These are phyloP conservation scores for Psephotus haematonotus DNA, from an alignment of 2,113 vertebrate genomes.

Conservation along the genomic window DNA sequence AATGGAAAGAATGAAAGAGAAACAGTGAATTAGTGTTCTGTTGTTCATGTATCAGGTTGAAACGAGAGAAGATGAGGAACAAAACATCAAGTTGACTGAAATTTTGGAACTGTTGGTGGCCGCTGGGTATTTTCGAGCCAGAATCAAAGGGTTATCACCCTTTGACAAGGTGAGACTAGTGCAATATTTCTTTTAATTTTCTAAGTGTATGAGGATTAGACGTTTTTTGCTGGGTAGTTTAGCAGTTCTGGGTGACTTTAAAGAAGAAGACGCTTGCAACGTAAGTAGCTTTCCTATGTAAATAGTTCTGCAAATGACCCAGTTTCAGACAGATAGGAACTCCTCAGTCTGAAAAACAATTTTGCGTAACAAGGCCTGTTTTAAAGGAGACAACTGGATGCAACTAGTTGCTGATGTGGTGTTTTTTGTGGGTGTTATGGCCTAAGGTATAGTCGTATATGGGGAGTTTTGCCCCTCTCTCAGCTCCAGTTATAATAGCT, in stretches of 20 bases:
- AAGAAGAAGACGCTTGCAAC: neutral
- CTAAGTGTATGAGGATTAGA: neutral
- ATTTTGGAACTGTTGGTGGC: conserved; percentile 96
- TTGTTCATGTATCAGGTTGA: conserved; percentile 83
- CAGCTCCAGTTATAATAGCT: neutral
- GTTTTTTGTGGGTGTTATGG: neutral
- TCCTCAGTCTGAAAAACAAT: neutral
- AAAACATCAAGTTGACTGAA: conserved; percentile 89
- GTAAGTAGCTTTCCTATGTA: neutral
- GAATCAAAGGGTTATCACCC: conserved; percentile 94
- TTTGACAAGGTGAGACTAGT: conserved; percentile 89
- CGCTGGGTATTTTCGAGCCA: conserved; percentile 95
- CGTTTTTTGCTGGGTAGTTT: neutral
- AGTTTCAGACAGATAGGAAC: neutral
- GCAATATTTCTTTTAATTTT: neutral
- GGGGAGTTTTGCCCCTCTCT: neutral
- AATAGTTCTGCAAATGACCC: neutral
- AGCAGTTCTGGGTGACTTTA: neutral
- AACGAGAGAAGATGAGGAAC: conserved; percentile 96
- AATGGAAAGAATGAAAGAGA: neutral
- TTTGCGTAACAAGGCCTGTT: neutral
- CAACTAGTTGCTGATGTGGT: neutral
- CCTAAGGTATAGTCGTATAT: neutral
- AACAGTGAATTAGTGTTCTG: neutral
- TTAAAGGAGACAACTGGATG: neutral